Evolutionary conservation across 2,113 vertebrate genomes (phyloP).

Genomic region (Archocentrus centrarchus): DNA sequence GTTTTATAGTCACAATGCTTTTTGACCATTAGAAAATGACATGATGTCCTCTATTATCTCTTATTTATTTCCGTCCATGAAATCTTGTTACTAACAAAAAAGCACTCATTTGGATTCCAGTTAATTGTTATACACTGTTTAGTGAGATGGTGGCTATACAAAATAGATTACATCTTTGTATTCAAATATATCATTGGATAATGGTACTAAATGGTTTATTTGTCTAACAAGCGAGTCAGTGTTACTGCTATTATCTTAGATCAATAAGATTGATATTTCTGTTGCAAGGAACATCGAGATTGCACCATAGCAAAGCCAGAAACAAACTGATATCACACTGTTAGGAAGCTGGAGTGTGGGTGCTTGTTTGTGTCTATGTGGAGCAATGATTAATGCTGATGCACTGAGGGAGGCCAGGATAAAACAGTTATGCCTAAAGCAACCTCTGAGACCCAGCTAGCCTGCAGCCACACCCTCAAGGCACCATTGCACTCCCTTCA

Average conservation of each 20-base stretch:
- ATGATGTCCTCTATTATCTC: background rate
- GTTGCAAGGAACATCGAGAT: conserved; percentile 20
- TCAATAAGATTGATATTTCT: conserved; percentile 40
- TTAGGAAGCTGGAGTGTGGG: conserved; percentile 21
- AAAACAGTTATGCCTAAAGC: conserved; percentile 62
- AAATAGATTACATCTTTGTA: background rate
- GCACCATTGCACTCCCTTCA: conserved; percentile 39
- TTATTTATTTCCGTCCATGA: background rate
- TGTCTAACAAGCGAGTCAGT: background rate
- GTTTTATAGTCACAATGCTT: background rate
- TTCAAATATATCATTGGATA: background rate
- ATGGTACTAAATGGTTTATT: background rate
- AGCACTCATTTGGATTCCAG: background rate
- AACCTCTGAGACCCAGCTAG: conserved; percentile 53
- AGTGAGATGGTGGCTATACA: background rate
- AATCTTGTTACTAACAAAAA: background rate
- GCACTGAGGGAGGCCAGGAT: conserved; percentile 49
- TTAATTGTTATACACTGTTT: background rate
- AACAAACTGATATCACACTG: conserved; percentile 36
- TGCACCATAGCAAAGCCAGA: conserved; percentile 1
- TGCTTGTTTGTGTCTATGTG: conserved; percentile 43
- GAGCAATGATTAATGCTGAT: conserved; percentile 62
- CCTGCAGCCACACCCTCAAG: conserved; percentile 64
- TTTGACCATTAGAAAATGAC: background rate
- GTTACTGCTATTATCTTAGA: conserved; percentile 29